These are phyloP conservation scores for Mesorhabditis belari DNA, from an alignment of 2,888 invertebrate species.

Conservation along the genomic window DNA sequence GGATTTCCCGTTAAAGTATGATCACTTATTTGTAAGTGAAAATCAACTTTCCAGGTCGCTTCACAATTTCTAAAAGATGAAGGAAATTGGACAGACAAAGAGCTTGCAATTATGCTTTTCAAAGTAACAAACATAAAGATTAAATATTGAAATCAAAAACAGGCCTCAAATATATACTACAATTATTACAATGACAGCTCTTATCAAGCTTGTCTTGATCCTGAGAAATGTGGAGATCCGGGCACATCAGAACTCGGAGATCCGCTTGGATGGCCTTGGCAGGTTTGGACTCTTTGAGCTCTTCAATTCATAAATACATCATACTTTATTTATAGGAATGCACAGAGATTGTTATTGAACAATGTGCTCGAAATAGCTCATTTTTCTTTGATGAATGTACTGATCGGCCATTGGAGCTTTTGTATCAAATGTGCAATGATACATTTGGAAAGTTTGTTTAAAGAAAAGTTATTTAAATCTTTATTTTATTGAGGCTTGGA, in stretches of 20 bases:
- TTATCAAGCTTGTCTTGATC: slow-evolving; percentile 18
- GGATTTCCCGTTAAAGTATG: slow-evolving; percentile 71
- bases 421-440: background rate
- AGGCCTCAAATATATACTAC: slow-evolving; percentile 26
- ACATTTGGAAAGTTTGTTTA: slow-evolving; percentile 8
- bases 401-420: background rate
- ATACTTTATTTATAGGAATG: slow-evolving; percentile 65
- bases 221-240: slow-evolving; percentile 20
- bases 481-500: slow-evolving; percentile 3
- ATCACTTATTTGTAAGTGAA: background rate
- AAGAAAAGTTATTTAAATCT: background rate
- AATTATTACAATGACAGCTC: slow-evolving; percentile 13
- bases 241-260: slow-evolving; percentile 28
- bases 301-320: background rate
- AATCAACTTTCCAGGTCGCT: background rate
- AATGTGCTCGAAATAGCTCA: slow-evolving; percentile 68
- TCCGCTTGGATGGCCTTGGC: slow-evolving; percentile 34
- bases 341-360: slow-evolving; percentile 92
- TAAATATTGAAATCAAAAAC: too few species aligned
- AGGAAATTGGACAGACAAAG: background rate
- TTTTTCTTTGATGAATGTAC: slow-evolving; percentile 63
- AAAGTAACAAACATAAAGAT: background rate
- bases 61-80: background rate
- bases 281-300: slow-evolving; percentile 9
- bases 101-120: background rate